These are phyloP conservation scores for Phenacoccus solenopsis DNA, from an alignment of 1,140 invertebrate genomes.

Conservation along the genomic window DNA sequence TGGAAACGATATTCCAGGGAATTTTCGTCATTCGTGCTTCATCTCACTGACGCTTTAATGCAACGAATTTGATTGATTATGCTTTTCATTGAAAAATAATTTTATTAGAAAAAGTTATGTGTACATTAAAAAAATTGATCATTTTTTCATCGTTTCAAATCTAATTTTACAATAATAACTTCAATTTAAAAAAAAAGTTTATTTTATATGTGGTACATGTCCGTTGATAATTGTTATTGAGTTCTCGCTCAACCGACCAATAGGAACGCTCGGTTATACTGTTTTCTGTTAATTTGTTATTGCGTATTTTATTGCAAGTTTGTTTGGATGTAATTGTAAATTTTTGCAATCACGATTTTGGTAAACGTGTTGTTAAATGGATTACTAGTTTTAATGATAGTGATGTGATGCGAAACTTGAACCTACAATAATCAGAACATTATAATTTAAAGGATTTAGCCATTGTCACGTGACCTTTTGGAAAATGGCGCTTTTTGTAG, in stretches of 20 bases:
- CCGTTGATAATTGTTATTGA: not conserved
- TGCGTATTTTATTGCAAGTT: slow-evolving; percentile 11
- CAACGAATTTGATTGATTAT: not conserved
- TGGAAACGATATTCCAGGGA: not conserved
- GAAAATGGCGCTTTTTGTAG: slow-evolving; percentile 45
- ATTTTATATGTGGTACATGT: not conserved
- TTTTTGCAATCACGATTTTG: slow-evolving; percentile 11
- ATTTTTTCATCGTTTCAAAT: not conserved
- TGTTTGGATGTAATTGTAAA: slow-evolving; percentile 8
- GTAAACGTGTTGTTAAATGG: not conserved
- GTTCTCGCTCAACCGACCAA: not conserved
- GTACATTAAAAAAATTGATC: not conserved
- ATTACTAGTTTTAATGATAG: not conserved
- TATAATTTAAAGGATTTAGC: not conserved
- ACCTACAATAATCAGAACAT: not conserved
- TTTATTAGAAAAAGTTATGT: not conserved
- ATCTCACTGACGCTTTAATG: not conserved
- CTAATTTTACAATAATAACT: not conserved
- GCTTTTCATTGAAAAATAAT: not conserved
- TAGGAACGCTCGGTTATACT: slow-evolving; percentile 19
- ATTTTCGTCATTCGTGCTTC: not conserved
- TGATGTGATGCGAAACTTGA: not conserved
- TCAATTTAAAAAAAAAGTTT: not conserved
- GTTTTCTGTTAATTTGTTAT: slow-evolving; percentile 16
- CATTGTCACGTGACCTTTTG: slow-evolving; percentile 42